phyloP scores from a whole-genome alignment of 2,113 vertebrate species.

The rat (Rattus norvegicus) region GRCr8 NC_086032.1:3502501-3503000 shows the following conservation, averaged over 20 bases:
- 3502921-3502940: not conserved
- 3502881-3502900: not conserved
- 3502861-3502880: not conserved
- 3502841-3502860: conserved; percentile 5
- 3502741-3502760: not conserved
- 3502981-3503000: not conserved
- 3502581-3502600: not conserved
- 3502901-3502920: not conserved
- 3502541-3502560: not conserved
- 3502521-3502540: not conserved
- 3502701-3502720: not conserved
- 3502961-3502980: not conserved
- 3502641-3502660: not conserved
- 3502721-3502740: not conserved
- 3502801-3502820: not conserved
- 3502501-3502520: not conserved
- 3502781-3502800: not conserved
- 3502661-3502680: conserved; percentile 13
- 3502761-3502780: not conserved
- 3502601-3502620: not conserved
- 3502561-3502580: not conserved
- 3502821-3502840: not conserved
- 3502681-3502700: not conserved
- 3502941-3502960: conserved; percentile 38
- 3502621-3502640: not conserved